These are phyloP conservation scores for Poeciliopsis prolifica DNA, from an alignment of 2,113 vertebrate genomes.

Conservation along the genomic window DNA sequence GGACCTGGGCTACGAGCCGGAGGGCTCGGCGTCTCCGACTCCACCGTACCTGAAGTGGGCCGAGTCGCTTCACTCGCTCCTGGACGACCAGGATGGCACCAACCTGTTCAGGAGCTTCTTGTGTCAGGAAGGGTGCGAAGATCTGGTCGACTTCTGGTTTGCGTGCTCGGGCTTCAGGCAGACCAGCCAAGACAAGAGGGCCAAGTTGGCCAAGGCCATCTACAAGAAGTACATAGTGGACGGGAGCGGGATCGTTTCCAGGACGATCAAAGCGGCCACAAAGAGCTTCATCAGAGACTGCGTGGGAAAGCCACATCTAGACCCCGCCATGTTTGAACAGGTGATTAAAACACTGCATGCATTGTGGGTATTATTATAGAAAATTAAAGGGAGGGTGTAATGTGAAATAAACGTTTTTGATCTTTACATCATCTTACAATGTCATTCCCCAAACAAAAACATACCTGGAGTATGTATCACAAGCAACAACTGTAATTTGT, in stretches of 20 bases:
- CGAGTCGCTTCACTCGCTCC: constrained; percentile 90
- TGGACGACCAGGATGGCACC: constrained; percentile 96
- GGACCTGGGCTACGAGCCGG: constrained; percentile 94
- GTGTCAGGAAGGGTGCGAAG: constrained; percentile 88
- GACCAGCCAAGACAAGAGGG: constrained; percentile 87
- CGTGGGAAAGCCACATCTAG: constrained; percentile 87
- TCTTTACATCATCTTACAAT: no score
- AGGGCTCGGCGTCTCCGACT: constrained; percentile 92
- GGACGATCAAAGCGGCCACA: constrained; percentile 91
- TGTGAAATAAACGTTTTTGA: no score
- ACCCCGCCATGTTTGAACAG: constrained; percentile 92
- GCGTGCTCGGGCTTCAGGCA: constrained; percentile 96
- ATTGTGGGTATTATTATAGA: background rate
- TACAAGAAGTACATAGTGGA: constrained; percentile 96
- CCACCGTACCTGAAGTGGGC: constrained; percentile 95
- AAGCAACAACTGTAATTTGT: no score
- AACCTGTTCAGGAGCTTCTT: constrained; percentile 93
- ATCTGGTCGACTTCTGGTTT: constrained; percentile 98
- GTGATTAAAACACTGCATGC: constrained; percentile 42
- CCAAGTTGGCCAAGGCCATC: constrained; percentile 94
- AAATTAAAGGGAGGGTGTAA: no score
- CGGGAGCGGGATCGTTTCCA: constrained; percentile 87
- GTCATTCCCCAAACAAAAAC: no score
- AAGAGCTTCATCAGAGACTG: constrained; percentile 95
- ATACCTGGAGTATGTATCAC: no score